Base-by-base conservation (phyloP, 2,113 vertebrate species). In the Chrysemys picta region DNA sequence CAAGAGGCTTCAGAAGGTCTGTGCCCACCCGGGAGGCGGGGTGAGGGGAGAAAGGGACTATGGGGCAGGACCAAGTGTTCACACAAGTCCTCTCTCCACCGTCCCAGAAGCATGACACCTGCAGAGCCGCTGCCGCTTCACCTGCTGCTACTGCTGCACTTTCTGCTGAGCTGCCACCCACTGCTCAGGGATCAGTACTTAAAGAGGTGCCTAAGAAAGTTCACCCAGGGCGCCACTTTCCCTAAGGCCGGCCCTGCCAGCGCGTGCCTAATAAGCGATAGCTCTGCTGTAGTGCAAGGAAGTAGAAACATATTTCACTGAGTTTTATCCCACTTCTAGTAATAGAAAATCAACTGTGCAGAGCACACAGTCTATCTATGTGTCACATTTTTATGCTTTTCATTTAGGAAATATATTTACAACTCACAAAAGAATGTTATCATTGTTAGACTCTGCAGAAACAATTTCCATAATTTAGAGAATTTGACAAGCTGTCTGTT, bases 391-490 rank as follows among this genome's bases (percentile, higher is more conserved):
- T 72, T 72, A 38, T 22, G 35, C 8, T 72, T 72, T 75, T 5
- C 56, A 31, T 50, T 21, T 47, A 38, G 17, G 29, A 57, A 87
- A 53, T 54, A 75, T 47, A 75, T 84, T 92, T 82, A 22, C 5
- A 13, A n/a, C 2, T 72, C 35, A 27, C 78, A 75, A 89, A 93
- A 76, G 6, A 80, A 35, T 22, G 3, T 38, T 94, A 8, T 45
- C 19, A 19, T 27, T 75, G 42, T 7, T 69, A 9, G 22, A n/a
- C 17, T 45, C 50, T 42, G 42, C 29, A 22, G 5, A 56, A 88
- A 78, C 45, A 45, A 45, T 45, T 10, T 11, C 29, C 12, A 1
- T 0, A 50, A 56, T 62, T 6, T 7, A 21, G 17, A 3, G 11
- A 38, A 9, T 38, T 47, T 35, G 24, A 4, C 35, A 83, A 53